Evolutionary conservation across 2,888 invertebrate genomes (phyloP).

Genomic region (Mermis nigrescens): DNA sequence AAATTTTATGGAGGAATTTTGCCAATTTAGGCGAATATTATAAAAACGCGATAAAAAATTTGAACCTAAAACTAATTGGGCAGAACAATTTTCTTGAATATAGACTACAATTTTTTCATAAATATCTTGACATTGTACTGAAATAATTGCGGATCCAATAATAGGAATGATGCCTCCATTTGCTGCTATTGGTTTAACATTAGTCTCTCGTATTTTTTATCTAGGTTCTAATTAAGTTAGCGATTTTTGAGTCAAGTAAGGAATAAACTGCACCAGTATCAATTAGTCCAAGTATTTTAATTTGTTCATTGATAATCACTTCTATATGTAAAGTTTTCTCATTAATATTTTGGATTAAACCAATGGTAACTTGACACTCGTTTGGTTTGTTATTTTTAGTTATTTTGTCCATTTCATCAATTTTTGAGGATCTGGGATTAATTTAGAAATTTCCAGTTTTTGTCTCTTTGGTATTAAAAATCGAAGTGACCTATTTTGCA

Average conservation of each 20-base stretch:
- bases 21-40: background rate
- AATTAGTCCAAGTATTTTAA: background rate
- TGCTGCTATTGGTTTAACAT: background rate
- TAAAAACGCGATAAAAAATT: background rate
- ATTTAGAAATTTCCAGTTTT: too few relatives aligned
- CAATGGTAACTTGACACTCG: background rate
- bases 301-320: background rate
- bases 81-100: background rate
- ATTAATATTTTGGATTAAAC: background rate
- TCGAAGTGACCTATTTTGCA: too few relatives aligned
- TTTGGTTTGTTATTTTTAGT: background rate
- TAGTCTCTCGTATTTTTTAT: background rate
- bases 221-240: background rate
- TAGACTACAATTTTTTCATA: background rate
- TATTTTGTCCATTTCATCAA: background rate
- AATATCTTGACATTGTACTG: background rate
- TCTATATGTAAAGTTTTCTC: background rate
- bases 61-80: background rate
- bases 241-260: background rate
- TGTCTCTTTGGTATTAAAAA: too few relatives aligned
- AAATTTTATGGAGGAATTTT: background rate
- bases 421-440: too few relatives aligned
- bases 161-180: background rate
- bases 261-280: background rate
- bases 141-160: background rate